phyloP scores from a whole-genome alignment of 2,888 invertebrate genomes.

The Callimorpha dominula region DNA sequence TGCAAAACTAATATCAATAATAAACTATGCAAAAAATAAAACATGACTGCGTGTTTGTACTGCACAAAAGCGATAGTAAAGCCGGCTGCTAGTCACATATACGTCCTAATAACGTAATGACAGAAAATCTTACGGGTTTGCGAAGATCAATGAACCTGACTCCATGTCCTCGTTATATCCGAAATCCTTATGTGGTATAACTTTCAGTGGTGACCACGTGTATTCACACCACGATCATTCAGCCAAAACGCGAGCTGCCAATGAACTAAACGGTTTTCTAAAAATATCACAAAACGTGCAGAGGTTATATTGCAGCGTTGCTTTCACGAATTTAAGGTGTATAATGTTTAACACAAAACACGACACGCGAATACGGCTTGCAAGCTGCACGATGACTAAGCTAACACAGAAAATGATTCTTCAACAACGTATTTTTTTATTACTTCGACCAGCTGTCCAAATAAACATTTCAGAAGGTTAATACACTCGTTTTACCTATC shows the following conservation, averaged over 20 bases:
- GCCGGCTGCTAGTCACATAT: constrained; percentile 61
- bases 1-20: constrained; percentile 27
- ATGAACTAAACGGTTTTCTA: constrained; percentile 81
- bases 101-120: constrained; percentile 57
- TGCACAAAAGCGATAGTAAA: constrained; percentile 56
- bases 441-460: constrained; percentile 81
- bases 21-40: constrained; percentile 44
- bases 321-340: constrained; percentile 53
- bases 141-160: constrained; percentile 71
- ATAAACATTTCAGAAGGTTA: constrained; percentile 77
- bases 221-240: constrained; percentile 64
- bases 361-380: constrained; percentile 63
- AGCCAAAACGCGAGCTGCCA: constrained; percentile 73
- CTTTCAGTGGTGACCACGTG: constrained; percentile 72
- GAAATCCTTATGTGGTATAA: constrained; percentile 54
- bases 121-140: constrained; percentile 76
- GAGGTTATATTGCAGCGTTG: constrained; percentile 78
- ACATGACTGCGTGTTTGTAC: constrained; percentile 49
- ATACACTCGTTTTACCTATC: constrained; percentile 90
- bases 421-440: constrained; percentile 66
- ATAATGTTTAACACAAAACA: constrained; percentile 63
- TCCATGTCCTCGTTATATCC: constrained; percentile 67
- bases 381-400: constrained; percentile 64
- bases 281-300: constrained; percentile 81
- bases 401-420: constrained; percentile 67